Evolutionary conservation across 1,140 invertebrate genomes (phyloP).

Genomic region (Rhagoletis zephyria): DNA sequence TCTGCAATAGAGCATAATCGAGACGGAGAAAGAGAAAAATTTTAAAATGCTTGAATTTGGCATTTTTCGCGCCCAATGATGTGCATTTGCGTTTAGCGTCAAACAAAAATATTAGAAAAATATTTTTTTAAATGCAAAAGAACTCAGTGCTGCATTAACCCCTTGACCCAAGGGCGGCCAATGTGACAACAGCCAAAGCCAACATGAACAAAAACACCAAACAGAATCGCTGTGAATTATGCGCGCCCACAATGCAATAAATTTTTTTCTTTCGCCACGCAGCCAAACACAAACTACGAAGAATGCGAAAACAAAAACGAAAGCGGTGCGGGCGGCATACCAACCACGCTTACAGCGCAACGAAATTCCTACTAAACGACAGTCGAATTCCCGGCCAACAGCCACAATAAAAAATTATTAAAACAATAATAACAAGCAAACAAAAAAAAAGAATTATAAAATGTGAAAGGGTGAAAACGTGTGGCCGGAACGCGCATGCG

Average conservation of each 20-base stretch:
- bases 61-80: too few relatives aligned
- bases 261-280: conserved; percentile 71
- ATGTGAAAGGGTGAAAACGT: conserved; percentile 46
- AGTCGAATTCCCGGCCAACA: neutral
- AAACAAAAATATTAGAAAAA: neutral
- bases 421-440: neutral
- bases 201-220: conserved; percentile 24
- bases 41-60: too few relatives aligned
- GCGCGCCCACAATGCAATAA: conserved; percentile 72
- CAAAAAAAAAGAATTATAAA: neutral
- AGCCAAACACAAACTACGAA: neutral
- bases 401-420: conserved; percentile 39
- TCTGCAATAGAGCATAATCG: too few relatives aligned
- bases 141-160: neutral
- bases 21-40: too few relatives aligned
- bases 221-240: conserved; percentile 66
- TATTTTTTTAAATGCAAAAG: neutral
- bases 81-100: too few relatives aligned
- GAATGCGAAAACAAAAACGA: neutral
- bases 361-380: conserved; percentile 38
- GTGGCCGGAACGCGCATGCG: conserved; percentile 47
- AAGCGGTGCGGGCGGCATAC: conserved; percentile 37
- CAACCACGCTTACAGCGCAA: conserved; percentile 4
- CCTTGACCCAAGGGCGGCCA: conserved; percentile 18
- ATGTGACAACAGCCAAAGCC: conserved; percentile 6